Percentiles rank a stretch among this genome's conserved stretches.
These are phyloP conservation scores for Nylanderia fulva DNA, from an alignment of 1,140 invertebrate species.

Conservation along the genomic window DNA sequence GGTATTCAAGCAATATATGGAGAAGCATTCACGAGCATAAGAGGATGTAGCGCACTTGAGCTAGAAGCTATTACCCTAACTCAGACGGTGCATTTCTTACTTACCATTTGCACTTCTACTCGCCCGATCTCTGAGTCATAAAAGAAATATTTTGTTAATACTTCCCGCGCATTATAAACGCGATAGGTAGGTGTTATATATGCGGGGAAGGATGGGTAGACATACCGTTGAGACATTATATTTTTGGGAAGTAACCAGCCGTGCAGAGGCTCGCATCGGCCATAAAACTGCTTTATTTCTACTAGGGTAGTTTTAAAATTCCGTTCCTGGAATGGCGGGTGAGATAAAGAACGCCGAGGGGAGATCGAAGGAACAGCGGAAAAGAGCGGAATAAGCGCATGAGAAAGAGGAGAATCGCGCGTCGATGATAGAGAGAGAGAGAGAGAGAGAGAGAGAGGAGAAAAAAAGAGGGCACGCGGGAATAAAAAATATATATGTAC, in stretches of 20 bases:
- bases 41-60: constrained; percentile 12
- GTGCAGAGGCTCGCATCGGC: constrained; percentile 62
- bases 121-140: constrained; percentile 50
- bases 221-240: constrained; percentile 70
- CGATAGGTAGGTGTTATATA: constrained; percentile 41
- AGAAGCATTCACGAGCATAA: constrained; percentile 27
- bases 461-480: constrained; percentile 44
- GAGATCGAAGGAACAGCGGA: constrained; percentile 64
- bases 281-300: constrained; percentile 81
- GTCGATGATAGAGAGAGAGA: constrained; percentile 18
- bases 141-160: constrained; percentile 67
- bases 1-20: constrained; percentile 27
- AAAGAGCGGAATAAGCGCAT: constrained; percentile 27
- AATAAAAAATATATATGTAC: constrained; percentile 66
- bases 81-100: constrained; percentile 22
- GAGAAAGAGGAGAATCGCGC: constrained; percentile 34
- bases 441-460: constrained; percentile 30
- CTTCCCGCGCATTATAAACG: constrained; percentile 50
- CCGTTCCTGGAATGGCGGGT: constrained; percentile 74
- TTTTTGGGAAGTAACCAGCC: constrained; percentile 70
- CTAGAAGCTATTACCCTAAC: constrained; percentile 38
- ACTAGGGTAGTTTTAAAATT: constrained; percentile 80
- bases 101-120: constrained; percentile 52
- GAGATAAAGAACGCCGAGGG: constrained; percentile 50
- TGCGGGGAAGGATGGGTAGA: not conserved